Base-by-base conservation (phyloP, 2,888 invertebrate species). In the Orchestes rusci region DNA sequence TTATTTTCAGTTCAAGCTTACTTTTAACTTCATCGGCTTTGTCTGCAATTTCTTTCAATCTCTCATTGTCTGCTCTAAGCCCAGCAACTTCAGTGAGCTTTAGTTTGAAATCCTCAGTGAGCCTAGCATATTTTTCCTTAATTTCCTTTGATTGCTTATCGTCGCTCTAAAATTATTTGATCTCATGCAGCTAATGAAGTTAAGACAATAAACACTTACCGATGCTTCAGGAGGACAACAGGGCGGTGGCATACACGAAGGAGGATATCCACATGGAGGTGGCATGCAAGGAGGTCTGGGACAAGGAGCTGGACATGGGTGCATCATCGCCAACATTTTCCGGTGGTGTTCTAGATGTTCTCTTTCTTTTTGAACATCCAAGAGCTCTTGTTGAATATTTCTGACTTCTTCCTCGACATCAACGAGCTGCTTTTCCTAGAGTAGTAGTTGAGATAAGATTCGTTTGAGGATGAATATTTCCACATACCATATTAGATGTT, bases 41-140 rank as follows among this genome's bases (percentile, higher is more conserved):
- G 20, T 69, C 67, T 1, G 63, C 55, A n/a, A 59, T 64, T 18
- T 66, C 65, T 49, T 70, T 73, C 17, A 73, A 53, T 51, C 70
- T 70, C 17, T 75, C 74, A 8, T 70, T 66, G 30, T 76, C 74
- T 0, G 72, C 65, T 46, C 75, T 59, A 19, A 76, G 58, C 35
- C 70, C 67, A 1, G 73, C 71, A 42, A 82, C 80, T 71, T 84
- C 83, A 4, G 75, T 73, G 8, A 82, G 68, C 70, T 83, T 83
- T 1, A 71, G 73, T 55, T 79, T 82, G 60, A 78, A 82, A 58
- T 76, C 79, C 54, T 81, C 80, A 62, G 81, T 80, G 0, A 80
- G 73, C 45, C 77, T 72, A 7, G 70, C 70, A 44, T 82, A 75
- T 57, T 80, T 77, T 48, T 80, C 75, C 15, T 73, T 70, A 7